Evolutionary conservation across 1,140 invertebrate species (phyloP).

Genomic region (Lasioglossum baleicum): DNA sequence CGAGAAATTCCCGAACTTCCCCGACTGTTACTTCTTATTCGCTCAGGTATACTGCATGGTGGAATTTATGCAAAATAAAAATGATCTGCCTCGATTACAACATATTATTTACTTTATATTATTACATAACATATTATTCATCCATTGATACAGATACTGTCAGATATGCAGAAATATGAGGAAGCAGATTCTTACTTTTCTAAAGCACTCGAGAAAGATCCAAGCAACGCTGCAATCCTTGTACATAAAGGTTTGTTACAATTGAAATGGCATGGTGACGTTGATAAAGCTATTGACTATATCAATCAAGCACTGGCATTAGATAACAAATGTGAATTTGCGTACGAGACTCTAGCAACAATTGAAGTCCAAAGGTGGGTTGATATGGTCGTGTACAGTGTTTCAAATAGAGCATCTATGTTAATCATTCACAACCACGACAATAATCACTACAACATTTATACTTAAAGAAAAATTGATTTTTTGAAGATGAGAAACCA

Average conservation of each 20-base stretch:
- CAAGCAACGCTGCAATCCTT: slow-evolving; percentile 90
- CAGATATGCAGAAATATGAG: slow-evolving; percentile 87
- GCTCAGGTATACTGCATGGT: slow-evolving; percentile 83
- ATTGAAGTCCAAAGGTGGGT: slow-evolving; percentile 94
- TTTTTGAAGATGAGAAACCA: too few species aligned
- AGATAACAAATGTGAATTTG: slow-evolving; percentile 96
- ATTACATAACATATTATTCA: not conserved
- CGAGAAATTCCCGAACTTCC: slow-evolving; percentile 89
- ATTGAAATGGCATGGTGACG: slow-evolving; percentile 90
- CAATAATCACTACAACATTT: too few species aligned
- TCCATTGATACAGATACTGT: slow-evolving; percentile 36
- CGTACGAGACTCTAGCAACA: slow-evolving; percentile 95
- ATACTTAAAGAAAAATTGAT: too few species aligned
- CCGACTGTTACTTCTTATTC: slow-evolving; percentile 91
- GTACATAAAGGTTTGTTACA: slow-evolving; percentile 93
- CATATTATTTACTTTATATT: too few species aligned
- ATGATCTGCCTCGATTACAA: too few species aligned
- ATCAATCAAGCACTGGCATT: slow-evolving; percentile 92
- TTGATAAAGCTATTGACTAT: slow-evolving; percentile 88
- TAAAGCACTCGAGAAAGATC: slow-evolving; percentile 90
- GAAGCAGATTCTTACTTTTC: slow-evolving; percentile 91
- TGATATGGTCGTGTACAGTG: slow-evolving; percentile 1
- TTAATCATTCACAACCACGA: too few species aligned
- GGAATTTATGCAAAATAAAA: too few species aligned
- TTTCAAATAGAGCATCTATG: not conserved